Evolutionary conservation across 2,113 vertebrate species (phyloP).

Genomic region (Eulacestoma nigropectus): DNA sequence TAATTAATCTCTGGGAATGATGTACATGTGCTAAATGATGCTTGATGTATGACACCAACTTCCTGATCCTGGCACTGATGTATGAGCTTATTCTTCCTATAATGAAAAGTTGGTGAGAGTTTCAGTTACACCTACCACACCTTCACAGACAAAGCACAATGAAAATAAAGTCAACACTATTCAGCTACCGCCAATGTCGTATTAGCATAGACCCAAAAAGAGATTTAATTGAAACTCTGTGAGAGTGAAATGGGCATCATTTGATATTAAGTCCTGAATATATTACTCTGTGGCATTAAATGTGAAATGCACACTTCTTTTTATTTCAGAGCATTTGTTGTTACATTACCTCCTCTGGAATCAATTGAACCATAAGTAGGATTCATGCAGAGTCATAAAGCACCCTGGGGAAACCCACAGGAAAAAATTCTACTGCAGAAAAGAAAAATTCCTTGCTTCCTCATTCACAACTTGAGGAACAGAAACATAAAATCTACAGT

Average conservation of each 20-base stretch:
- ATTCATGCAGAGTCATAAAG: neutral
- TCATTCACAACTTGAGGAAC: neutral
- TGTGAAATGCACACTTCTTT: neutral
- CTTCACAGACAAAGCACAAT: neutral
- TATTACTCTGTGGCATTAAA: neutral
- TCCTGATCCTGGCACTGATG: slow-evolving; percentile 59
- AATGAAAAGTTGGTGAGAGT: slow-evolving; percentile 65
- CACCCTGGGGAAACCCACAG: neutral
- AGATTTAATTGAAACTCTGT: neutral
- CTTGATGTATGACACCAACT: slow-evolving; percentile 54
- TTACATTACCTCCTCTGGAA: slow-evolving; percentile 9
- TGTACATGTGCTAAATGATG: slow-evolving; percentile 23
- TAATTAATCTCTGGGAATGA: slow-evolving; percentile 69
- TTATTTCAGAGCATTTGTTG: slow-evolving; percentile 19
- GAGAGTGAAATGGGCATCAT: neutral
- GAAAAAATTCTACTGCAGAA: neutral
- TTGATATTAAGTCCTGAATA: neutral
- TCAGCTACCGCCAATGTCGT: neutral
- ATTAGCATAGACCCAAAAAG: neutral
- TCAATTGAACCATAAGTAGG: neutral
- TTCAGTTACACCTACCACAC: slow-evolving; percentile 26
- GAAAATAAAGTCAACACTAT: neutral
- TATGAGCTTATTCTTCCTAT: slow-evolving; percentile 51
- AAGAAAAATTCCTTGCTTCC: neutral
- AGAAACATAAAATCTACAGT: neutral